Evolutionary conservation across 2,888 invertebrate genomes (phyloP).

Genomic region (Pheosia gnoma): DNA sequence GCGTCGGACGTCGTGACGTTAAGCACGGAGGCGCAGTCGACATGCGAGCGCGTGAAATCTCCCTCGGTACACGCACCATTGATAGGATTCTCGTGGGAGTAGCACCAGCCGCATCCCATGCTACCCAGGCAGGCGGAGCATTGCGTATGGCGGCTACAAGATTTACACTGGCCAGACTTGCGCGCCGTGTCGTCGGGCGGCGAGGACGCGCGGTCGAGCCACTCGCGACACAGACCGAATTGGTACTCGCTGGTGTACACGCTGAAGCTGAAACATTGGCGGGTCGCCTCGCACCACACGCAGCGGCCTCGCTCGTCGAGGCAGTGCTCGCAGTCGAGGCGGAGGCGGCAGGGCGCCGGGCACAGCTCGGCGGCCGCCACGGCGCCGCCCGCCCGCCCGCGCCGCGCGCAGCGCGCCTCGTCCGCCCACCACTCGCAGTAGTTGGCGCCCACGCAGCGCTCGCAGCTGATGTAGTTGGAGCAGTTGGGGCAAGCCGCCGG

Average conservation of each 20-base stretch:
- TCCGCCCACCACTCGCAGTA: constrained; percentile 97
- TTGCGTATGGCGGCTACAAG: constrained; percentile 89
- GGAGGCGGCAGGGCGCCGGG: constrained; percentile 91
- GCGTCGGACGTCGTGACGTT: constrained; percentile 86
- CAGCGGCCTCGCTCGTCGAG: constrained; percentile 94
- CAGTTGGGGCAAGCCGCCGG: constrained; percentile 94
- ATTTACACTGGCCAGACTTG: constrained; percentile 89
- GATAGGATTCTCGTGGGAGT: constrained; percentile 93
- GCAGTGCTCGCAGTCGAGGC: constrained; percentile 91
- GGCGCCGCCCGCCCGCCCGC: constrained; percentile 89
- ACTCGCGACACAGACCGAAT: constrained; percentile 96
- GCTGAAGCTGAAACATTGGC: constrained; percentile 97
- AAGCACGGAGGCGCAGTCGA: constrained; percentile 87
- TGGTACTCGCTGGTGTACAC: constrained; percentile 97
- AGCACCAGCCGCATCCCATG: constrained; percentile 97
- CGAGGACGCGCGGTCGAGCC: constrained; percentile 92
- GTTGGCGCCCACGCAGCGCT: constrained; percentile 90
- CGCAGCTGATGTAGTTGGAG: constrained; percentile 94
- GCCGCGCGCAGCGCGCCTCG: constrained; percentile 92
- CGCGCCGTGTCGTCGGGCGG: constrained; percentile 64
- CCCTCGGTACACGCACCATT: constrained; percentile 94
- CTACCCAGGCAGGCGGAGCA: constrained; percentile 92
- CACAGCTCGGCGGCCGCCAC: constrained; percentile 86
- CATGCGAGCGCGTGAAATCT: constrained; percentile 91
- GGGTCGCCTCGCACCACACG: constrained; percentile 97